Conservation (phyloP, 2,113 vertebrate genomes). For the Rhombomys opimus region DNA sequence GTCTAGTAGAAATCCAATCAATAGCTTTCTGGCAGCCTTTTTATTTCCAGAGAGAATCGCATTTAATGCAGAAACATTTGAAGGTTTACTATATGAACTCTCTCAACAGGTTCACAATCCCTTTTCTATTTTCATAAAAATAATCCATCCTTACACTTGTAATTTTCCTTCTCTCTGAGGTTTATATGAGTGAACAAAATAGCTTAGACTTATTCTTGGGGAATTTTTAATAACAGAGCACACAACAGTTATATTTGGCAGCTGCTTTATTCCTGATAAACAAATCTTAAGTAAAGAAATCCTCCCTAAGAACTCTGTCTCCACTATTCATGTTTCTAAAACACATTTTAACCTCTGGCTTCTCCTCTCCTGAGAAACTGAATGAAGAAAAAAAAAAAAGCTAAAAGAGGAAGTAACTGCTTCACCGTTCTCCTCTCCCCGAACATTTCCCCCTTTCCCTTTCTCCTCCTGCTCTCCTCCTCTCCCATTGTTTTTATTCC, state of each 20-base stretch:
- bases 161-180: constrained; percentile 3
- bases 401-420: background rate
- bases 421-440: background rate
- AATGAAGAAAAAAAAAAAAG: background rate
- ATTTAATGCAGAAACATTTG: background rate
- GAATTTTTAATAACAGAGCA: constrained; percentile 51
- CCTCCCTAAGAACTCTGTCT: constrained; percentile 2
- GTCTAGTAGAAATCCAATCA: background rate
- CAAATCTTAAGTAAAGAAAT: constrained; percentile 43
- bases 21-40: constrained; percentile 43
- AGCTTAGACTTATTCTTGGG: constrained; percentile 27
- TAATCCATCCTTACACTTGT: background rate
- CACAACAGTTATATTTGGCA: background rate
- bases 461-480: fast-evolving
- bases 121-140: constrained; percentile 47
- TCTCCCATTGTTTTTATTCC: fast-evolving
- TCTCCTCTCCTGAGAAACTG: background rate
- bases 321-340: constrained; percentile 36
- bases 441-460: background rate
- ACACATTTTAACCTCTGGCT: constrained; percentile 29
- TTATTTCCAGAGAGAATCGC: constrained; percentile 43
- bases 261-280: constrained; percentile 62
- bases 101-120: constrained; percentile 13
- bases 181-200: background rate
- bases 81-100: constrained; percentile 5